These are phyloP conservation scores for Acipenser transmontanus DNA, from an alignment of 2,797 vertebrate genomes.

Conservation along the genomic window DNA sequence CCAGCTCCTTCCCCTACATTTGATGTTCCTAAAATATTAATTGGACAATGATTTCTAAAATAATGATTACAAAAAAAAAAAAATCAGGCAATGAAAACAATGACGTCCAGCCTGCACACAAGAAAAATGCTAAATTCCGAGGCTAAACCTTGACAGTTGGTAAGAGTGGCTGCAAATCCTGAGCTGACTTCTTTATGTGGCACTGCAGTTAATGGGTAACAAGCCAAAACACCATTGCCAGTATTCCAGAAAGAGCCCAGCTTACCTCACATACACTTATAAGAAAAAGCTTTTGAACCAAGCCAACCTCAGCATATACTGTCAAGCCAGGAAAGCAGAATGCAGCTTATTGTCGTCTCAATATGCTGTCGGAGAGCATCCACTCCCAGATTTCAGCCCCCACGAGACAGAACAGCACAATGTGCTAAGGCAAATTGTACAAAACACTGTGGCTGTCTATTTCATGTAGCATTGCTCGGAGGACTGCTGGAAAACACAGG, in stretches of 20 bases:
- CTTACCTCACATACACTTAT: neutral
- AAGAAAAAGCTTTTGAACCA: neutral
- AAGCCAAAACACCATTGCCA: neutral
- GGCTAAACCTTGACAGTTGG: too few relatives aligned
- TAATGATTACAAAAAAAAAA: too few relatives aligned
- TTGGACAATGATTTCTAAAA: too few relatives aligned
- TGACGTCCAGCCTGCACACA: too few relatives aligned
- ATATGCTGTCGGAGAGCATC: neutral
- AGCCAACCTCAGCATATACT: neutral
- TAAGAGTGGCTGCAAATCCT: too few relatives aligned
- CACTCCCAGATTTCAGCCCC: neutral
- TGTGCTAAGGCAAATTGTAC: neutral
- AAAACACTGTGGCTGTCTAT: neutral
- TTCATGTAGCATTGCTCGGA: neutral
- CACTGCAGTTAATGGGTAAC: too few relatives aligned
- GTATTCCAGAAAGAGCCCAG: neutral
- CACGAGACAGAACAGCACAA: neutral
- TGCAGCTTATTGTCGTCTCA: neutral
- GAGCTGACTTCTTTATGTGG: too few relatives aligned
- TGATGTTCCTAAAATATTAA: too few relatives aligned
- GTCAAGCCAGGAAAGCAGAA: slow-evolving; percentile 1
- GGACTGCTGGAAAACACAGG: neutral
- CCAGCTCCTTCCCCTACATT: too few relatives aligned
- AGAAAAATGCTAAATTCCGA: too few relatives aligned
- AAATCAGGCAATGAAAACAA: too few relatives aligned